Base-by-base conservation (phyloP, 2,888 invertebrate species). In the Cremastinae sp. region DNA sequence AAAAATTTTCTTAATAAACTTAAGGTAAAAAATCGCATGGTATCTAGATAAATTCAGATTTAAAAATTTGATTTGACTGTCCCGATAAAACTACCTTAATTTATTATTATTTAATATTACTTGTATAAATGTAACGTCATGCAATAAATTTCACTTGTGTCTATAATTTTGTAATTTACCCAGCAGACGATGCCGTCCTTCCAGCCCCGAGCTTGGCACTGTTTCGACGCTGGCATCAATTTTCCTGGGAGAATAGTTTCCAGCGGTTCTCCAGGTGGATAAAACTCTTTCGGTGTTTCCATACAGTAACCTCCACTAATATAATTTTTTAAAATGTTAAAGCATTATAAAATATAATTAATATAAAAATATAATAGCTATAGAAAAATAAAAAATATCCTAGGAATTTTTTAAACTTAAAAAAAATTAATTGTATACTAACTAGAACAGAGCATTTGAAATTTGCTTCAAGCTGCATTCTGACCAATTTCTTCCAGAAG, bases 231-330 rank as follows among this genome's bases (percentile, higher is more conserved):
- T 12, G 20, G 12, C 64, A 49, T 51, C 12, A 64, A 20, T 64
- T 38, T 12, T 0, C 64, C 64, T 5, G 64, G 64, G 49, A 64
- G 64, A 12, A 64, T 51, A 4, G 38, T 10, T 9, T 38, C 41
- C 18, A 64, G n/a, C 12, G 49, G 51, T 38, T 64, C 38, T n/a
- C 64, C 64, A 22, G 64, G 64, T 49, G 64, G 51, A 20, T 38
- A 7, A 9, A 36, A 64, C 49, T 64, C 36, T 51, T 14, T 49
- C 0, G 64, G 64, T 36, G 28, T 20, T 8, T 51, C 20, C 51
- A 64, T 36, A 20, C 64, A 64, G n/a, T 12, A 14, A 8, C 28
- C 36, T 1, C 16, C 2, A 34, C 36, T 64, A 9, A 14, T 18
- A 16, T 9, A 62, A 62, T 9, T 16, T 54, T n/a, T n/a, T n/a